Base-by-base conservation (phyloP, 2,888 invertebrate genomes). In the Drosophila monieri region DNA sequence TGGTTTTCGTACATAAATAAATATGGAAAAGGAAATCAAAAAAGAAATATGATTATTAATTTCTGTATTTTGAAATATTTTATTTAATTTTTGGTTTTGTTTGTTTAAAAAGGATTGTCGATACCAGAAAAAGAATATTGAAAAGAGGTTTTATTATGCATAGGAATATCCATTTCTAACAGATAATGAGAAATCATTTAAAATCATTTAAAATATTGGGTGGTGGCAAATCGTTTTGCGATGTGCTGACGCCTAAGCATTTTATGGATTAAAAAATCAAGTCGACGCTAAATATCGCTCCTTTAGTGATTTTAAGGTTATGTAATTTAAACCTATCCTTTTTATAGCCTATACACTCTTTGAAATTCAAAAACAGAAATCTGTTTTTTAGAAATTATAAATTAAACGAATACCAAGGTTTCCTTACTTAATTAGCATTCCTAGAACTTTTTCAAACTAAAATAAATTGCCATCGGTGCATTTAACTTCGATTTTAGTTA, bases 21-120 rank as follows among this genome's bases (percentile, higher is more conserved):
- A 88, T 90, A 89, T 90, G 90, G 89, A 90, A 91, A 90, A 90
- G 89, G 89, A 88, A 90, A 88, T 90, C 77, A 90, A 90, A 89
- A 89, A 86, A 88, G 83, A 88, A 79, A 88, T 83, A 89, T 89
- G 89, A 90, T 89, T 89, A 90, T 89, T 91, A 88, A 88, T 89
- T 86, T 88, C 76, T 85, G 84, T 68, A 85, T 76, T 85, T 83
- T 46, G 66, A 77, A 69, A 68, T 54, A 48, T 47, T 71, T 81
- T 53, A 49, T 59, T 61, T 41, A 30, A 35, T 35, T 67, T 32
- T 41, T 30, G 27, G 27, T 56, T 46, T 27, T 48, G 23, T 44
- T 37, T 48, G 47, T 52, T 30, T 51, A 18, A 43, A 43, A 23
- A 21, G 21, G 9, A 14, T 43, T 66, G 48, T 56, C 18, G 18